phyloP scores from a whole-genome alignment of 2,888 invertebrate species.

The Parascotia fuliginaria region DNA sequence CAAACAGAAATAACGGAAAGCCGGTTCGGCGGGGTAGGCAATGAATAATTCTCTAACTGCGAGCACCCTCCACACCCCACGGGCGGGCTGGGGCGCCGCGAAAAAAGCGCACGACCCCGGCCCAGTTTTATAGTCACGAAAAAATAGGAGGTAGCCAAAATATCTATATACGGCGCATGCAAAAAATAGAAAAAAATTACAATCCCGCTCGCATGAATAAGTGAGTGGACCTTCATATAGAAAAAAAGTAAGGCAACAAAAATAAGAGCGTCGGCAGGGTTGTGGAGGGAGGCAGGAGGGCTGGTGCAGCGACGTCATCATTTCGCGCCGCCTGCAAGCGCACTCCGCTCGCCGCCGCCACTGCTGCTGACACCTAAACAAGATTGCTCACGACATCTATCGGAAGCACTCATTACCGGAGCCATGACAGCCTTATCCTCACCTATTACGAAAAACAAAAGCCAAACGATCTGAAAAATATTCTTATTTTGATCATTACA shows the following conservation, averaged over 20 bases:
- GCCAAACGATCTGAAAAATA: not conserved
- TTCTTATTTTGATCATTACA: not conserved
- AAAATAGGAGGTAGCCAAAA: slow-evolving; percentile 83
- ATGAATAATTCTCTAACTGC: slow-evolving; percentile 86
- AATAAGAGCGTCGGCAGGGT: slow-evolving; percentile 61
- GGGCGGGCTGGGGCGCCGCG: slow-evolving; percentile 68
- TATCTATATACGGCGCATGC: slow-evolving; percentile 81
- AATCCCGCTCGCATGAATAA: slow-evolving; percentile 84
- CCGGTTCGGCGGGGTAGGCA: slow-evolving; percentile 83
- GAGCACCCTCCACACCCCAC: slow-evolving; percentile 73
- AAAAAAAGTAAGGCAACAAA: slow-evolving; percentile 76
- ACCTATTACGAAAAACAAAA: slow-evolving; percentile 12
- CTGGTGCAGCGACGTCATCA: slow-evolving; percentile 32
- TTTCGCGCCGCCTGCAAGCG: no score
- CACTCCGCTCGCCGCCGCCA: not conserved
- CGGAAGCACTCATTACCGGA: not conserved
- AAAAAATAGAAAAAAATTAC: slow-evolving; percentile 80
- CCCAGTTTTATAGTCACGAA: slow-evolving; percentile 83
- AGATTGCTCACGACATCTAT: not conserved
- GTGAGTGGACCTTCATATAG: slow-evolving; percentile 81
- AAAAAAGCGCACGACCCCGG: slow-evolving; percentile 81
- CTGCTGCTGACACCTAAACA: not conserved
- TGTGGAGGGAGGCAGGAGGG: slow-evolving; percentile 33
- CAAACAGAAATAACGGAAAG: slow-evolving; percentile 85
- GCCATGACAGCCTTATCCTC: not conserved